Evolutionary conservation across 2,797 vertebrate species (phyloP).

Genomic region (Percopsis omiscomaycus): DNA sequence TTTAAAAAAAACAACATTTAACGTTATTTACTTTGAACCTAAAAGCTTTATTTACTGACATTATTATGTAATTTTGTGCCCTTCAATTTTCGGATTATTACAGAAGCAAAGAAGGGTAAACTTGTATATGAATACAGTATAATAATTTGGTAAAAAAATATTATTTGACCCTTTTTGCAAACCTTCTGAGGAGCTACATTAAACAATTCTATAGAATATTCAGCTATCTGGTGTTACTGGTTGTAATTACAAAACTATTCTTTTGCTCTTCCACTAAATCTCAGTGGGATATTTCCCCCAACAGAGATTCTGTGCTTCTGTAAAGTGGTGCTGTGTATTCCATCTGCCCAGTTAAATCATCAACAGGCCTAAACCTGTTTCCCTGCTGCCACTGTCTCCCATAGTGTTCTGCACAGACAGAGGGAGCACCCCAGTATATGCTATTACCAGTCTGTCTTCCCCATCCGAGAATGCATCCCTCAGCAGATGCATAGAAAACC

Average conservation of each 20-base stretch:
- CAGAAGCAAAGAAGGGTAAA: not conserved
- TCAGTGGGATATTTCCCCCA: not conserved
- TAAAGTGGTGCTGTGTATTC: not conserved
- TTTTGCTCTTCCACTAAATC: not conserved
- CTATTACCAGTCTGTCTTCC: too few relatives aligned
- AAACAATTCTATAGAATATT: too few relatives aligned
- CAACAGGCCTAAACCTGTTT: not conserved
- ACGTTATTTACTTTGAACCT: too few relatives aligned
- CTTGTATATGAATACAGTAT: too few relatives aligned
- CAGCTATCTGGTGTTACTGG: not conserved
- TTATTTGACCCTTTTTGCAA: too few relatives aligned
- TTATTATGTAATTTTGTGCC: too few relatives aligned
- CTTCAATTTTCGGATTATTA: not conserved
- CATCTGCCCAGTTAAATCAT: not conserved
- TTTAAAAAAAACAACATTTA: too few relatives aligned
- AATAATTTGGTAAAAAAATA: too few relatives aligned
- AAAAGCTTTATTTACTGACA: too few relatives aligned
- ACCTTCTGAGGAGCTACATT: too few relatives aligned
- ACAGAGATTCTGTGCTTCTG: not conserved
- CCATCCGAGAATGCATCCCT: constrained; percentile 43
- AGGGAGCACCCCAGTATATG: not conserved
- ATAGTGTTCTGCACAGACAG: not conserved
- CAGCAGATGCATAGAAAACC: constrained; percentile 52
- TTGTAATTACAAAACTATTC: not conserved
- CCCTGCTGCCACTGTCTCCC: not conserved